Base-by-base conservation (phyloP, 2,113 vertebrate genomes). In the Ophiodon elongatus region DNA sequence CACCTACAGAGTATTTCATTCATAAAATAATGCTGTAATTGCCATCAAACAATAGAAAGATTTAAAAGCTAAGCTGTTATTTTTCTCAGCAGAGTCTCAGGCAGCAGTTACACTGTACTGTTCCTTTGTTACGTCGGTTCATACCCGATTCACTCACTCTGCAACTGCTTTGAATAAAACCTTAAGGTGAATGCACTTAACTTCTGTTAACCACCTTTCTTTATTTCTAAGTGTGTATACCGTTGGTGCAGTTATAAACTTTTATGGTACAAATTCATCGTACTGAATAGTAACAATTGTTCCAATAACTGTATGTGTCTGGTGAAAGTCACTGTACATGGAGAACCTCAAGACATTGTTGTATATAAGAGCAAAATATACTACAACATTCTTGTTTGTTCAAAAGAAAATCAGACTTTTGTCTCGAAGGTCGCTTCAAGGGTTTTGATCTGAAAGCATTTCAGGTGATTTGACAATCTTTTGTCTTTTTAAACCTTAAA, bases 1-100 rank as follows among this genome's bases (percentile, higher is more conserved):
- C 66, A 43, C 52, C 47, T 47, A 19, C 31, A 31, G 17, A 37
- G 14, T 15, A 6, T 41, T 45, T 69, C 23, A 76, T 47, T 72
- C 52, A 27, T 45, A 15, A 43, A 59, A 69, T 60, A 67, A 47
- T 63, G 21, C 70, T 79, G 25, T 13, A 76, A 69, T 6, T 59
- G 23, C 41, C 60, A 54, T 65, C 6, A 23, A 52, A 56, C 62
- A 74, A 45, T 66, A 29, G n/a, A 41, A 31, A 19, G 3, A 15
- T 45, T 31, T 60, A 13, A 66, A 66, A 71, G 17, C 4, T 43
- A 37, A 64, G 23, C 41, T 19, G 4, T 15, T 27, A 19, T 8
- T 56, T 25, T 62, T 74, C 70, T 68, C 5, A 1, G 17, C 9
- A 19, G 14, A 11, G 13, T 23, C 25, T 15, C 1, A 27, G 21